Base-by-base conservation (phyloP, 2,113 vertebrate genomes). In the Pleuronectes platessa region DNA sequence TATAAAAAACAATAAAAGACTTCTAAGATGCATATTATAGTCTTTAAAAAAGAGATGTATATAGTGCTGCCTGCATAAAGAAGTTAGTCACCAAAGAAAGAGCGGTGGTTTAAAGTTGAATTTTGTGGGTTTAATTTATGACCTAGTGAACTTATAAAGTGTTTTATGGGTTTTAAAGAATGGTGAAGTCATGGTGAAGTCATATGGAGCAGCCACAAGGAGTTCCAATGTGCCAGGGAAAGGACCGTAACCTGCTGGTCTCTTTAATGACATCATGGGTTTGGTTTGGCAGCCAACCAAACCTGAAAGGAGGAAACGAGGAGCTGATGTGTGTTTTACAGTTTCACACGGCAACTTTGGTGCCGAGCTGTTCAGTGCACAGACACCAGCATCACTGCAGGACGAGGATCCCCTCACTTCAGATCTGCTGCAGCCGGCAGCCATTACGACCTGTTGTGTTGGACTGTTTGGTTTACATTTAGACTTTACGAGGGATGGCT, bases 191-290 rank as follows among this genome's bases (percentile, higher is more conserved):
- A 94, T 82, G 1, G 55, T 76, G 31, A 31, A 31, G 31, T 31
- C 31, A 31, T 31, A 31, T 31, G 51, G 59, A 83, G 62, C 75
- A 83, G 62, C 75, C 75, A 85, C 71, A 71, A 64, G 55, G 78
- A 71, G 71, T 71, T 27, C 72, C 78, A 66, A 71, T 65, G 81
- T 62, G 68, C 82, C 69, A 81, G 82, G 74, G 55, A 12, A 56
- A 59, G 27, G 64, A 42, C 10, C 10, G 0, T 71, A 82, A 81
- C 86, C 76, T 80, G 23, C 66, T 78, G 77, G 76, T 92, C 89
- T 84, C 61, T 69, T 67, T 58, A 86, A 79, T 90, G 85, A 92
- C 87, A 86, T 91, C 89, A 91, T 91, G 40, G 53, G 35, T 84
- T 89, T 88, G 83, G 83, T 78, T 86, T 91, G 87, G 83, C 80